A percentile compares a stretch with the other conserved stretches of the same genome.
Evolutionary conservation across 1,140 invertebrate genomes (phyloP).

Genomic region (Psix sp.): DNA sequence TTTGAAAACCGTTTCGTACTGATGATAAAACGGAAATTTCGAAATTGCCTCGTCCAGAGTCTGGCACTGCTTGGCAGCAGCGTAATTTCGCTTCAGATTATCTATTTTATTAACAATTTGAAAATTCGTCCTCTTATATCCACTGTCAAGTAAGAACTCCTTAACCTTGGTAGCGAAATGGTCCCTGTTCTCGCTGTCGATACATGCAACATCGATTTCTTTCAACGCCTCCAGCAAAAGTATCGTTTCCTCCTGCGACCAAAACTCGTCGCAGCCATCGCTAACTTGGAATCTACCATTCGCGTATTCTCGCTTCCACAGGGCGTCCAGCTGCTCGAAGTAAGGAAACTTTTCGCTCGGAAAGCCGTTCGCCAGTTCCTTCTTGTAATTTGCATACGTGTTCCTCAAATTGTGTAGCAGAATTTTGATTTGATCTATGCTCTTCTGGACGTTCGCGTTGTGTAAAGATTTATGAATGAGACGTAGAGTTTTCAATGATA

Average conservation of each 20-base stretch:
- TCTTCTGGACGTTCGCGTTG: conserved; percentile 42
- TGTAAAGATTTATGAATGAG: conserved; percentile 50
- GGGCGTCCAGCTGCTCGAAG: conserved; percentile 43
- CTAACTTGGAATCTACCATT: conserved; percentile 23
- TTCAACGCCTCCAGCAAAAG: conserved; percentile 58
- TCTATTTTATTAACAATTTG: conserved; percentile 57
- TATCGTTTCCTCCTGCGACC: conserved; percentile 64
- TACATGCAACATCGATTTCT: conserved; percentile 37
- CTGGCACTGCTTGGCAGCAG: conserved; percentile 25
- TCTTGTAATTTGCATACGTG: conserved; percentile 53
- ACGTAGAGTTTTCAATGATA: conserved; percentile 43
- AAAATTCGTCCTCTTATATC: conserved; percentile 49
- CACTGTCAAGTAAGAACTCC: conserved; percentile 52
- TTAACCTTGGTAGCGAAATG: conserved; percentile 37
- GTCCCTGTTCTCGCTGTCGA: conserved; percentile 40
- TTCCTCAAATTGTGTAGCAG: conserved; percentile 51
- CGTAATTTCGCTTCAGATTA: conserved; percentile 56
- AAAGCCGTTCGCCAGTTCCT: conserved; percentile 38
- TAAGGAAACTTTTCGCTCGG: conserved; percentile 33
- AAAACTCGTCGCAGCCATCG: conserved; percentile 44
- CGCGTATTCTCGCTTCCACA: conserved; percentile 54
- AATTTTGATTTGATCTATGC: conserved; percentile 53
- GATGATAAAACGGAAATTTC: conserved; percentile 63
- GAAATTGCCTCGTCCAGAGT: conserved; percentile 47
- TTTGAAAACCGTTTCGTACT: conserved; percentile 57